phyloP scores from a whole-genome alignment of 2,888 invertebrate species.

The Plagodis pulveraria region DNA sequence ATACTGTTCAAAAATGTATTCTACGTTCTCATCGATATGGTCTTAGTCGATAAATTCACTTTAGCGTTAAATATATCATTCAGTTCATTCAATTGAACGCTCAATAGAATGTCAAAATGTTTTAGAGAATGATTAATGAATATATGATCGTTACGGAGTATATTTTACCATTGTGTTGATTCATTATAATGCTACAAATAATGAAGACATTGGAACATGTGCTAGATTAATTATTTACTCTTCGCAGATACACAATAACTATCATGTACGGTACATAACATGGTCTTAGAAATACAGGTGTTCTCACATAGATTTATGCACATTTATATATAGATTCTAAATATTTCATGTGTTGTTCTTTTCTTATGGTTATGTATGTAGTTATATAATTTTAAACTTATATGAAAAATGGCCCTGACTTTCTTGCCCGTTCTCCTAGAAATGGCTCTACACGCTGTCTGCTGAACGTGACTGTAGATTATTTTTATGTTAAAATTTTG shows the following conservation, averaged over 20 bases:
- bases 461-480: too few species aligned
- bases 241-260: neutral
- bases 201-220: slow-evolving; percentile 27
- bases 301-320: too few species aligned
- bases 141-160: slow-evolving; percentile 36
- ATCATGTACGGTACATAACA: neutral
- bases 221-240: slow-evolving; percentile 34
- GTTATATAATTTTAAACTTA: too few species aligned
- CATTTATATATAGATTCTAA: too few species aligned
- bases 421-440: too few species aligned
- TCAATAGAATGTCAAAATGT: slow-evolving; percentile 59
- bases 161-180: slow-evolving; percentile 24
- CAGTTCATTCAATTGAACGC: slow-evolving; percentile 37
- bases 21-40: neutral
- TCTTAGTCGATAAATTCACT: slow-evolving; percentile 6
- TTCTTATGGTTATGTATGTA: too few species aligned
- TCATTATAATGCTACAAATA: slow-evolving; percentile 26
- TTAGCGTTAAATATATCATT: slow-evolving; percentile 27
- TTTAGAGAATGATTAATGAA: slow-evolving; percentile 57
- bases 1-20: slow-evolving; percentile 2
- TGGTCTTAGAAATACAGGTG: too few species aligned
- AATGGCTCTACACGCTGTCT: too few species aligned
- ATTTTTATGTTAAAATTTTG: too few species aligned
- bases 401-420: too few species aligned
- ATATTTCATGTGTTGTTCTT: too few species aligned